Percentiles rank a stretch among this genome's conserved stretches.
Conservation (phyloP, 2,113 vertebrate species). For the Phasianus colchicus region DNA sequence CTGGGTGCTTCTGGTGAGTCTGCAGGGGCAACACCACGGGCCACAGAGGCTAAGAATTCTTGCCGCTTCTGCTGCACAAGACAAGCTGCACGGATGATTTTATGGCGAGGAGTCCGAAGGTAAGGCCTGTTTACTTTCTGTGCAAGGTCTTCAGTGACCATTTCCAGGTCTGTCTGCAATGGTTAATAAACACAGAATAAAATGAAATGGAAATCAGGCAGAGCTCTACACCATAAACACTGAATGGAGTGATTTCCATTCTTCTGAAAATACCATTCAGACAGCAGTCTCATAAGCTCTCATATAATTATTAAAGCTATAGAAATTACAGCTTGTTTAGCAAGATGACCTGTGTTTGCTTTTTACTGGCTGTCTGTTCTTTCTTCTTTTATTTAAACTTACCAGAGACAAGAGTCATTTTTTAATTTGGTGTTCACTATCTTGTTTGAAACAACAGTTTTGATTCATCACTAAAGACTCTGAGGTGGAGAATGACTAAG, state of each 20-base stretch:
- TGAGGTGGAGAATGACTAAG: neutral
- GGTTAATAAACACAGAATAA: neutral
- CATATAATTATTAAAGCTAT: neutral
- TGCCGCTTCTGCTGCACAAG: slow-evolving; percentile 97
- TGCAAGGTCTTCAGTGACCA: slow-evolving; percentile 98
- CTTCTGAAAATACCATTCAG: neutral
- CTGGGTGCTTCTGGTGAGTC: slow-evolving; percentile 95
- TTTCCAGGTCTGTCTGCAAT: slow-evolving; percentile 95
- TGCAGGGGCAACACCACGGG: slow-evolving; percentile 94
- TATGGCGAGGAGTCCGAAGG: slow-evolving; percentile 95
- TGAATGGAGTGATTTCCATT: neutral
- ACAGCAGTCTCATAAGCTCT: neutral
- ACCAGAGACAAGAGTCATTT: neutral
- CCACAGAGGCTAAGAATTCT: slow-evolving; percentile 96
- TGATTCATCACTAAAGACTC: neutral
- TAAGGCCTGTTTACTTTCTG: slow-evolving; percentile 99
- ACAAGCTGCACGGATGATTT: slow-evolving; percentile 96
- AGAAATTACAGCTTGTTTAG: neutral
- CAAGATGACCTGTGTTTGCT: neutral
- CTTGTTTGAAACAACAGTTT: neutral
- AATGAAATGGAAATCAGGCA: neutral
- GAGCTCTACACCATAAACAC: neutral
- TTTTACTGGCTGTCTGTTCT: neutral
- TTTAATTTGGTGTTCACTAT: neutral
- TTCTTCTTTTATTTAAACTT: neutral